Base-by-base conservation (phyloP, 2,888 invertebrate genomes). In the Apodemia hepburni region DNA sequence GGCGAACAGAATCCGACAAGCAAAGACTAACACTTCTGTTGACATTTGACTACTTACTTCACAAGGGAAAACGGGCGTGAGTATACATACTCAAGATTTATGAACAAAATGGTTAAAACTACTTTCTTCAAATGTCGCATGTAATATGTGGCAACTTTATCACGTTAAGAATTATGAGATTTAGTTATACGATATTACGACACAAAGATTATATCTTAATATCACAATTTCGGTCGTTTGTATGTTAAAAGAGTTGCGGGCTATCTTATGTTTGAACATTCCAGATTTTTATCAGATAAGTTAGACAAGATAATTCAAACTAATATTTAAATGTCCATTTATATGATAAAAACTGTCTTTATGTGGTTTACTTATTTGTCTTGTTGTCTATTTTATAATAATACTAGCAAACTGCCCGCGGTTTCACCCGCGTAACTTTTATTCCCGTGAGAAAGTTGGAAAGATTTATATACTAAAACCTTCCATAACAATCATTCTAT, bases 211-310 rank as follows among this genome's bases (percentile, higher is more conserved):
- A 42, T 3, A 42, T 42, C 42, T 42, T 15, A 42, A 42, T 15
- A 42, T 15, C 4, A 42, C 42, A 42, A 42, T 42, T 42, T 42
- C 42, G 42, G 42, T 15, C 42, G 42, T 42, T 42, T 42, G 42
- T 42, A 42, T 15, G 42, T 42, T 12, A 42, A 42, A 42, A 12
- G 42, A 15, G 42, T 42, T 42, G 9, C 12, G 12, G 27, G 22
- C 12, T 22, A 51, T 51, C 9, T 3, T 18, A 9, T 51, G 51
- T 51, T 51, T 51, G 51, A 27, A 22, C 51, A 51, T 51, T 51
- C 18, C 51, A 51, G 51, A 22, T 51, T 27, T 27, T 51, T 51
- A 51, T 51, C 51, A 51, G 22, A 51, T 49, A 49, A 49, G 17
- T 51, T 3, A 18, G 49, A 51, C 18, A 51, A 51, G 51, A 27